Conservation (phyloP, 2,797 vertebrate genomes). For the Alcedo atthis region DNA sequence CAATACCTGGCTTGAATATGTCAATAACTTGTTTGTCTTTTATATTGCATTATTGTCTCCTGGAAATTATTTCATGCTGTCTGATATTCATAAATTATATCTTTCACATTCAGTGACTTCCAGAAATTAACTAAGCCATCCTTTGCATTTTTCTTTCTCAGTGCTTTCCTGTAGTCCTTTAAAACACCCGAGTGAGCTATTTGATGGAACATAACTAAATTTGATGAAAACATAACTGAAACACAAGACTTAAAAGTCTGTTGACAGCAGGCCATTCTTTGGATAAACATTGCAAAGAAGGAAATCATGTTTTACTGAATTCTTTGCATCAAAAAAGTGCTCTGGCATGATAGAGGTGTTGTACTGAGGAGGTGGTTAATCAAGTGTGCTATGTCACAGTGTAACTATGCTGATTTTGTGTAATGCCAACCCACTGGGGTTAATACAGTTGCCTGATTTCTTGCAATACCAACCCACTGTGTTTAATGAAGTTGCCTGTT, state of each 20-base stretch:
- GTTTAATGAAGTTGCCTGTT: too few relatives aligned
- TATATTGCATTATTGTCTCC: background rate
- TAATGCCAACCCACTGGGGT: background rate
- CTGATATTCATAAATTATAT: constrained; percentile 10
- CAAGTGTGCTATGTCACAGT: background rate
- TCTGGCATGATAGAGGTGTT: background rate
- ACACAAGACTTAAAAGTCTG: background rate
- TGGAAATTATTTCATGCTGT: constrained; percentile 26
- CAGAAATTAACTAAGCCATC: constrained; percentile 37
- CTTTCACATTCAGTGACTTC: background rate
- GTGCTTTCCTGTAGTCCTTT: constrained; percentile 41
- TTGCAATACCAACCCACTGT: too few relatives aligned
- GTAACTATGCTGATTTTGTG: background rate
- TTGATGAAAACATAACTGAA: background rate
- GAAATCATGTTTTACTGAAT: background rate
- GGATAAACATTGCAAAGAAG: background rate
- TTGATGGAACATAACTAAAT: background rate
- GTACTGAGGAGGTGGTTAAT: background rate
- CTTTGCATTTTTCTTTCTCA: constrained; percentile 4
- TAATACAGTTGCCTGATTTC: background rate
- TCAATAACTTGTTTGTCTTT: background rate
- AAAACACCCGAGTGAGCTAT: background rate
- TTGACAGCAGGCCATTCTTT: background rate
- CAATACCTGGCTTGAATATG: background rate
- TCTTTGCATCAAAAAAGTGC: background rate